These are phyloP conservation scores for Myodes glareolus DNA, from an alignment of 2,113 vertebrate genomes.

Conservation along the genomic window DNA sequence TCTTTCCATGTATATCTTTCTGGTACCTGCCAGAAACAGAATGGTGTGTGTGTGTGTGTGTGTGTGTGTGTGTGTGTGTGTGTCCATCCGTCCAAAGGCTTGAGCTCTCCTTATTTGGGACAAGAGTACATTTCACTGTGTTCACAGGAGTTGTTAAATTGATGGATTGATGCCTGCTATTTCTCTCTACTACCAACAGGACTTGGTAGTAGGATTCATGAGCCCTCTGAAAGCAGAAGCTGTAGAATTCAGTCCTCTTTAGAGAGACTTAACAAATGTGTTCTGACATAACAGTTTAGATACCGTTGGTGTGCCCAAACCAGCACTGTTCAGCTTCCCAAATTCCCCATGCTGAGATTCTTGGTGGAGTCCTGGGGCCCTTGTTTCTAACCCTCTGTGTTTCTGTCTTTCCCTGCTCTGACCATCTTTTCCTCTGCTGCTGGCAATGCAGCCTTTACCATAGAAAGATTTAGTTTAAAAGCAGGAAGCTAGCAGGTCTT, in stretches of 20 bases:
- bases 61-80: neutral
- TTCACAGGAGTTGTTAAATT: neutral
- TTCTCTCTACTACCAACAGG: neutral
- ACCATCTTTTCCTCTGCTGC: neutral
- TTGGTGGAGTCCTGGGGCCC: neutral
- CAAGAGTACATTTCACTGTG: neutral
- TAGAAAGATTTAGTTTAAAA: neutral
- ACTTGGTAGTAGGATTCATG: neutral
- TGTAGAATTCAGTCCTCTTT: neutral
- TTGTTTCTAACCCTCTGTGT: neutral
- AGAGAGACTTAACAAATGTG: neutral
- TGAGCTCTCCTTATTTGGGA: neutral
- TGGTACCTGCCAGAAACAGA: neutral
- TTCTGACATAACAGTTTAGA: neutral
- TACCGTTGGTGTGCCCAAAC: neutral
- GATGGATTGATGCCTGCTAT: neutral
- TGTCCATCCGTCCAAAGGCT: neutral
- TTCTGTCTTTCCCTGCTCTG: neutral
- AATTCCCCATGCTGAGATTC: neutral
- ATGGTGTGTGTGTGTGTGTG: neutral
- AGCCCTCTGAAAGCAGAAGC: neutral
- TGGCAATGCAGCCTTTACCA: neutral
- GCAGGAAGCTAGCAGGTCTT: neutral
- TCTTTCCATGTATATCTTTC: neutral
- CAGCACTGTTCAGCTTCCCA: neutral